Conservation (phyloP, 1,140 invertebrate genomes). For the Heliconius eleuchia region DNA sequence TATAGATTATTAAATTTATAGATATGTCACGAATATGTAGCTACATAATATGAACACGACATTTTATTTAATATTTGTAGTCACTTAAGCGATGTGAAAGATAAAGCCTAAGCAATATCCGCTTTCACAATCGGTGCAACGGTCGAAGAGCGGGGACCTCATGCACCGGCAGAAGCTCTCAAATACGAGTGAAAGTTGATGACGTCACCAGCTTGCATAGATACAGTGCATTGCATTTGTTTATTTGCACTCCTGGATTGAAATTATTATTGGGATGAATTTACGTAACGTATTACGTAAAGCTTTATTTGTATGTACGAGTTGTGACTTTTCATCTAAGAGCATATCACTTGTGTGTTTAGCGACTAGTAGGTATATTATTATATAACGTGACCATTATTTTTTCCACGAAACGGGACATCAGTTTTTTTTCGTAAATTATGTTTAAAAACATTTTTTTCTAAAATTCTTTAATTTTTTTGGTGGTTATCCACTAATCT, state of each 20-base stretch:
- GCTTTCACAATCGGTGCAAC: slow-evolving; percentile 60
- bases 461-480: too few species aligned
- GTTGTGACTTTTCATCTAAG: neutral
- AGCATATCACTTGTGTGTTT: neutral
- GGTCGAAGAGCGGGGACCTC: slow-evolving; percentile 30
- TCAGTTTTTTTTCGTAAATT: too few species aligned
- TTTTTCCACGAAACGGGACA: too few species aligned
- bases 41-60: neutral
- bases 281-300: slow-evolving; percentile 48
- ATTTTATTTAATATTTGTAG: neutral
- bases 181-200: slow-evolving; percentile 60
- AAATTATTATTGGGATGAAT: slow-evolving; percentile 42
- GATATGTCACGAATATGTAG: neutral
- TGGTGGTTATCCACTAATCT: too few species aligned
- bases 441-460: too few species aligned
- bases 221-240: slow-evolving; percentile 52
- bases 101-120: slow-evolving; percentile 47
- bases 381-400: too few species aligned
- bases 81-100: slow-evolving; percentile 31
- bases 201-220: slow-evolving; percentile 64
- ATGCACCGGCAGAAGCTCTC: slow-evolving; percentile 14
- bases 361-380: too few species aligned
- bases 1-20: neutral
- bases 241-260: slow-evolving; percentile 37
- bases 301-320: slow-evolving; percentile 11